Percentiles rank a stretch among this genome's conserved stretches.
These are phyloP conservation scores for Halcyon smyrnensis DNA, from an alignment of 2,797 vertebrate genomes.

Conservation along the genomic window DNA sequence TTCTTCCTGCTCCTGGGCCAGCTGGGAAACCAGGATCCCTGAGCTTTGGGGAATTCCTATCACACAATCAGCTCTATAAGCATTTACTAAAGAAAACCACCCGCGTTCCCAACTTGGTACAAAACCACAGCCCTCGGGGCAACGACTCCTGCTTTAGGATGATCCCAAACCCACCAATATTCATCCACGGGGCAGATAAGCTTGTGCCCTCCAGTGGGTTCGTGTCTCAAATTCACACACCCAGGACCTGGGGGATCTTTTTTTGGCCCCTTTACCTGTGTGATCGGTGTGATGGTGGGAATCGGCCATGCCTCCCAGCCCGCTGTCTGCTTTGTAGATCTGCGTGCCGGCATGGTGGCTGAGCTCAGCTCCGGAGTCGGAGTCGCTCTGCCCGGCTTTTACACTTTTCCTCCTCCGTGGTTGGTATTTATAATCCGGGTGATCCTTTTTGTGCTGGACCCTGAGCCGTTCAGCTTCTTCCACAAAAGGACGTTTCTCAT, in stretches of 20 bases:
- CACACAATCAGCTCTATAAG: rapidly evolving
- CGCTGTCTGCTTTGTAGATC: constrained; percentile 89
- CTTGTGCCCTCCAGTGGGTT: rapidly evolving
- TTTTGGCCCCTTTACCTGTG: constrained; percentile 79
- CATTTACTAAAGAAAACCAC: background rate
- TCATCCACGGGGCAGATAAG: rapidly evolving
- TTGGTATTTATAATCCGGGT: constrained; percentile 99
- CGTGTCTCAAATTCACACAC: rapidly evolving
- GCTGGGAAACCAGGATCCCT: rapidly evolving
- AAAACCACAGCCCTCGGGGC: background rate
- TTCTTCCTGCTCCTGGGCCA: background rate
- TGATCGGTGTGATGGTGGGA: constrained; percentile 88
- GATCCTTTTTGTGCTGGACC: constrained; percentile 98
- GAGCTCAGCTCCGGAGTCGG: constrained; percentile 89
- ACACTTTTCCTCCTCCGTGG: constrained; percentile 93
- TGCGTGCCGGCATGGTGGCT: constrained; percentile 81
- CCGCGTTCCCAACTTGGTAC: rapidly evolving
- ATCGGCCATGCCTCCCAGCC: constrained; percentile 83
- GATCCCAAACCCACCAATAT: background rate
- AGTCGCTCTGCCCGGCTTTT: constrained; percentile 92
- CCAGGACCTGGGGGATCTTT: rapidly evolving
- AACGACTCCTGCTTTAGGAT: background rate
- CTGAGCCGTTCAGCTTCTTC: constrained; percentile 95
- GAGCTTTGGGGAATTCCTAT: rapidly evolving
- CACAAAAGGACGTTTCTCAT: constrained; percentile 96